These are phyloP conservation scores for Elysia chlorotica DNA, from an alignment of 1,140 invertebrate species.

Conservation along the genomic window DNA sequence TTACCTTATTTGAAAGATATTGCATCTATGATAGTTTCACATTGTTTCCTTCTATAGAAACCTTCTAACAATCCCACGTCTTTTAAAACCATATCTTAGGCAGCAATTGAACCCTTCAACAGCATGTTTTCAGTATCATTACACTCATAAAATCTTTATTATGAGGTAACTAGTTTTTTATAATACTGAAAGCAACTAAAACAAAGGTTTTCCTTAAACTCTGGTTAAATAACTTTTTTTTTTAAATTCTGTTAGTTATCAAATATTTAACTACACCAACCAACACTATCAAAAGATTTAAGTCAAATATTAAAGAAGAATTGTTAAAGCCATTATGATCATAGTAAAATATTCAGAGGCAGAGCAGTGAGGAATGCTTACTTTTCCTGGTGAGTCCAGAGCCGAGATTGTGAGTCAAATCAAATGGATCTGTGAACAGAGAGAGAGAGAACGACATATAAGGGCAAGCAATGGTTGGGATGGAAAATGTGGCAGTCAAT, in stretches of 20 bases:
- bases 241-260: not conserved
- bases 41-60: too few species aligned
- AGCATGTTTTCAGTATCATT: too few species aligned
- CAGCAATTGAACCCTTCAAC: too few species aligned
- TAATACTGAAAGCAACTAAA: not conserved
- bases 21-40: too few species aligned
- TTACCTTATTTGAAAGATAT: too few species aligned
- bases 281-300: not conserved
- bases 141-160: too few species aligned
- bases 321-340: not conserved
- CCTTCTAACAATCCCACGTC: too few species aligned
- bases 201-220: not conserved
- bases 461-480: not conserved
- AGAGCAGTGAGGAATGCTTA: conserved; percentile 57
- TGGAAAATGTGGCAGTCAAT: not conserved
- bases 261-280: not conserved
- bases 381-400: conserved; percentile 68
- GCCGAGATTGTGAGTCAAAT: conserved; percentile 69
- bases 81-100: too few species aligned
- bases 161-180: too few species aligned
- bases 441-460: conserved; percentile 14
- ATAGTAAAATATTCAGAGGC: not conserved
- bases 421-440: conserved; percentile 68
- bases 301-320: not conserved
- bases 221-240: not conserved